Conservation (phyloP, 2,113 vertebrate species). For the Psilopsiagon aurifrons region DNA sequence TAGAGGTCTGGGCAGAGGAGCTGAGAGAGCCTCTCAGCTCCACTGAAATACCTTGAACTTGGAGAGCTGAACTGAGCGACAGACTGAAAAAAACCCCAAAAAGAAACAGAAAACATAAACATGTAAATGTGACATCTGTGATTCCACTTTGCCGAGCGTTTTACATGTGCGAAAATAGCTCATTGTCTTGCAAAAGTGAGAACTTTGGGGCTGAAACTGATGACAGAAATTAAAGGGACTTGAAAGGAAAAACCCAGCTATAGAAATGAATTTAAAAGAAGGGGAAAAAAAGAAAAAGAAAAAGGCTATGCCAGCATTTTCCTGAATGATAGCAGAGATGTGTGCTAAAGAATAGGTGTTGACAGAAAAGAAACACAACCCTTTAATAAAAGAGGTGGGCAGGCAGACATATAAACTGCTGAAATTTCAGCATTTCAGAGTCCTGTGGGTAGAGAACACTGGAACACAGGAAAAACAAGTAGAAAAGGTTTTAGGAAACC, state of each 20-base stretch:
- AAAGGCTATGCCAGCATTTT: conserved; percentile 51
- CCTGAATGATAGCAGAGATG: conserved; percentile 63
- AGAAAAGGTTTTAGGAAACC: background rate
- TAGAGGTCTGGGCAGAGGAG: conserved; percentile 1
- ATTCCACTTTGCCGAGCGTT: background rate
- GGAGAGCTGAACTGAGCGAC: background rate
- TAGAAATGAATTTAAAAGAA: conserved; percentile 31
- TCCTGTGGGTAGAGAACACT: background rate
- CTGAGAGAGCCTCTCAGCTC: background rate
- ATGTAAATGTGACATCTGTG: conserved; percentile 26
- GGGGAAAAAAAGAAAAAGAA: background rate
- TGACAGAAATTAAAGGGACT: conserved; percentile 39
- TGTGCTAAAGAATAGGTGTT: conserved; percentile 64
- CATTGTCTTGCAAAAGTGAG: conserved; percentile 38
- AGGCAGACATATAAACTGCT: conserved; percentile 61
- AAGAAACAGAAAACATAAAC: conserved; percentile 44
- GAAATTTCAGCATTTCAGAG: conserved; percentile 48
- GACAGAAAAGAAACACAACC: conserved; percentile 68
- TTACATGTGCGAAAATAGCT: conserved; percentile 44
- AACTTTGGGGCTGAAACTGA: conserved; percentile 16
- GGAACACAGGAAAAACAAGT: conserved; percentile 18
- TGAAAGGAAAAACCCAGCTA: conserved; percentile 21
- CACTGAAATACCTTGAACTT: background rate
- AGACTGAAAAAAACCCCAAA: background rate
- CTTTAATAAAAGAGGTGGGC: conserved; percentile 55